Percentiles rank a stretch among this genome's conserved stretches.
Conservation (phyloP, 2,113 vertebrate genomes). For the Carassius auratus region DNA sequence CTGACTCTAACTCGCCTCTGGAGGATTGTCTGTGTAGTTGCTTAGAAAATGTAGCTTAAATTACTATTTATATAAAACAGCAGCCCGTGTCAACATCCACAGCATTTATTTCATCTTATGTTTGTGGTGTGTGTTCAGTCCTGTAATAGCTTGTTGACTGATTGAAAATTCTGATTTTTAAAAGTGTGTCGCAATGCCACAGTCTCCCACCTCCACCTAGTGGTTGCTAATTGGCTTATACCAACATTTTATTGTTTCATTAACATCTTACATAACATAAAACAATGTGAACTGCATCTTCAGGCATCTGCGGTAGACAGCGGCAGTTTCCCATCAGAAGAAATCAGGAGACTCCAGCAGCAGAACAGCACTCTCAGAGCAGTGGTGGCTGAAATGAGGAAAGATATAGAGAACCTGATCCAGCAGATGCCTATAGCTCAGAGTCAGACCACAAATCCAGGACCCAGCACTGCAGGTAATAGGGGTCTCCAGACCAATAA, state of each 20-base stretch:
- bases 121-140: neutral
- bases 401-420: constrained; percentile 84
- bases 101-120: neutral
- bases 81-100: neutral
- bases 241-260: neutral
- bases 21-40: neutral
- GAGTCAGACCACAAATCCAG: constrained; percentile 1
- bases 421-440: constrained; percentile 29
- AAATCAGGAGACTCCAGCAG: constrained; percentile 79
- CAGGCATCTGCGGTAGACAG: constrained; percentile 32
- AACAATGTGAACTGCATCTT: neutral
- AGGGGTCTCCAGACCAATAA: neutral
- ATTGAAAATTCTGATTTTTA: neutral
- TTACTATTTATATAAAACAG: constrained; percentile 1
- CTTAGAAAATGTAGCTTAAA: neutral
- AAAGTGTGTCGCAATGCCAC: neutral
- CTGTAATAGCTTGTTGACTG: constrained; percentile 16
- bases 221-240: constrained; percentile 32
- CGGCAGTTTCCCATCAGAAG: constrained; percentile 60
- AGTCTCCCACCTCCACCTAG: constrained; percentile 48
- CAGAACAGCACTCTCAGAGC: constrained; percentile 80
- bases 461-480: constrained; percentile 57
- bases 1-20: neutral
- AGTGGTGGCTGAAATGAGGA: constrained; percentile 85
- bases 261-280: neutral